Base-by-base conservation (phyloP, 2,888 invertebrate genomes). In the Chromoteleia sp. region DNA sequence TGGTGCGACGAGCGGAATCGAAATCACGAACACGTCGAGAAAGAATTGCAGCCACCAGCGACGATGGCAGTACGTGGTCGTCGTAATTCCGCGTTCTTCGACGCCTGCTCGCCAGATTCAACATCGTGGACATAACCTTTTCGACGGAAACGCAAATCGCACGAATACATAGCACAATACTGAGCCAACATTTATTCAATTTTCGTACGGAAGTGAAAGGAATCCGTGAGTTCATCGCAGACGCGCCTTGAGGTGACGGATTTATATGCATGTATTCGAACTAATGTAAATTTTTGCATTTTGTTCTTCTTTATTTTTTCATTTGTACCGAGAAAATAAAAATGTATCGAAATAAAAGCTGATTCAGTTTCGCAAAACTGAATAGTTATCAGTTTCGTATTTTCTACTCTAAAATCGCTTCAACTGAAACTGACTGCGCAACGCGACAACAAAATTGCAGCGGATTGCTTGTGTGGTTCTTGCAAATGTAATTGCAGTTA, bases 11-110 rank as follows among this genome's bases (percentile, higher is more conserved):
- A 97, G 0, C 92, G 92, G 79, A 97, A 96, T 89, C 97, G 97
- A 92, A 94, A 94, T 88, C 93, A 95, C 86, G 96, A 95, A 89
- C 95, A 95, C 86, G 94, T 97, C n/a, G n/a, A 2, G 89, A 96
- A 95, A 96, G 95, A 89, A 96, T 97, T 21, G 94, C 95, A 94
- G 1, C n/a, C n/a, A n/a, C n/a, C n/a, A n/a, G 95, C 97, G 0
- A 97, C 97, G 94, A 97, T 97, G 0, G 97, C 97, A 0, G 96
- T 97, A 0, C 97, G 97, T 0, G 97, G 97, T 0, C 97, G 97
- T 0, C 94, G 97, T 12, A 96, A 97, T 82, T 93, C 94, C 14
- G 95, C n/a, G n/a, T 98, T 71, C 96, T 97, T 0, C 92, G 95
- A 50, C 94, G 97, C 0, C 94, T 98, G 58, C 93, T 96, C 84